Base-by-base conservation (phyloP, 2,113 vertebrate species). In the Rhynchomys soricoides region DNA sequence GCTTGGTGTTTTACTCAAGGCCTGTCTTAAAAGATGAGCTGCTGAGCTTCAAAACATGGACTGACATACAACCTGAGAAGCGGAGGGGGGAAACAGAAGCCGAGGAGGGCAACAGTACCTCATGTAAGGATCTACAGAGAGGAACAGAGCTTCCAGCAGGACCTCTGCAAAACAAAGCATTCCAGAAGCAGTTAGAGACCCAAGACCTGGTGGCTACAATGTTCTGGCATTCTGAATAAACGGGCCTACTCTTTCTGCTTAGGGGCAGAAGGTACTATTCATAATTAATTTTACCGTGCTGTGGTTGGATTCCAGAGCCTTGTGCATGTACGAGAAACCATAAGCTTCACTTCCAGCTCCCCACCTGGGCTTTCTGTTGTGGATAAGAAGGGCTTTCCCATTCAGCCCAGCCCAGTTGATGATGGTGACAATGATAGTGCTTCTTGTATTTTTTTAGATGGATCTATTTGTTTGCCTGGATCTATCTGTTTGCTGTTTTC, bases 111-210 rank as follows among this genome's bases (percentile, higher is more conserved):
- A 19, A 64, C 48, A 90, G 66, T 98, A 99, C 99, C 99, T 99
- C 99, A 99, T 99, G 96, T 99, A 99, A 40, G 99, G 99, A 96
- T 99, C 99, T 74, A 99, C 98, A 43, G 99, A 99, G 96, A 99
- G 98, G 98, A 99, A 99, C 91, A 99, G 93, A 0, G 99, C 99
- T 98, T 99, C 99, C 97, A 99, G 98, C 91, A 99, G 98, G 66
- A 99, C 97, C 94, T 99, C 99, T 99, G 96, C 71, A 99, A 98
- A 24, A 78, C 7, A 97, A 96, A 97, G 48, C 70, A 96, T 94
- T 48, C 13, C 66, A 91, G 0, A 96, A 73, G 66, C 86, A 94
- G 2, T 50, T 26, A 79, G 21, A 64, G n/a, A 77, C 55, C 26
- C 37, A 5, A 81, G 40, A 50, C 16, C 64, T 34, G 19, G 5